These are phyloP conservation scores for Proctacanthus coquilletti DNA, from an alignment of 1,140 invertebrate species.

Conservation along the genomic window DNA sequence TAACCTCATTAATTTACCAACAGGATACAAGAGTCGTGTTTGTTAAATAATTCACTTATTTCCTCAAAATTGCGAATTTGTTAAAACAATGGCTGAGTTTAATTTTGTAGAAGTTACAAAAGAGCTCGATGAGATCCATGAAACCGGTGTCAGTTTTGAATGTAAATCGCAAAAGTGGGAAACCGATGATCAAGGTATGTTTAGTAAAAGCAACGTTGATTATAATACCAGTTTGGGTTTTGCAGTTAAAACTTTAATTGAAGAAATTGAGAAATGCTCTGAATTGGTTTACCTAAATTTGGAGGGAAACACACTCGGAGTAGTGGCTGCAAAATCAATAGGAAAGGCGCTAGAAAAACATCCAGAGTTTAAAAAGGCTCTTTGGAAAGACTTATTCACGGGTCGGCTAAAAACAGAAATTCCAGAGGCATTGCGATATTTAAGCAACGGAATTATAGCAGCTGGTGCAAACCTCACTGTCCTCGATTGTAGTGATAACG, in stretches of 20 bases:
- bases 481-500: constrained; percentile 95
- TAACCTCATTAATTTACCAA: no score
- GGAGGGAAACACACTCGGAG: constrained; percentile 87
- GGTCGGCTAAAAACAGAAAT: constrained; percentile 90
- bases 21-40: no score
- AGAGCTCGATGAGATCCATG: background rate
- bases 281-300: constrained; percentile 59
- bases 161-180: constrained; percentile 49
- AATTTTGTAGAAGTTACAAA: constrained; percentile 11
- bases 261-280: constrained; percentile 44
- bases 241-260: constrained; percentile 44
- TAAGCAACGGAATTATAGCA: constrained; percentile 66
- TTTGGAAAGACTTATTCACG: constrained; percentile 96
- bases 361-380: constrained; percentile 58
- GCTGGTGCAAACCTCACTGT: constrained; percentile 66
- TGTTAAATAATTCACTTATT: no score
- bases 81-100: constrained; percentile 10
- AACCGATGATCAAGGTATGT: constrained; percentile 47
- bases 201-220: constrained; percentile 3
- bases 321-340: constrained; percentile 71
- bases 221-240: constrained; percentile 11
- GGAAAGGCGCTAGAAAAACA: constrained; percentile 62
- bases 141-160: constrained; percentile 43
- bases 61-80: no score
- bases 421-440: constrained; percentile 55